These are phyloP conservation scores for Trissolcus brochymenae DNA, from an alignment of 2,888 invertebrate species.

Conservation along the genomic window DNA sequence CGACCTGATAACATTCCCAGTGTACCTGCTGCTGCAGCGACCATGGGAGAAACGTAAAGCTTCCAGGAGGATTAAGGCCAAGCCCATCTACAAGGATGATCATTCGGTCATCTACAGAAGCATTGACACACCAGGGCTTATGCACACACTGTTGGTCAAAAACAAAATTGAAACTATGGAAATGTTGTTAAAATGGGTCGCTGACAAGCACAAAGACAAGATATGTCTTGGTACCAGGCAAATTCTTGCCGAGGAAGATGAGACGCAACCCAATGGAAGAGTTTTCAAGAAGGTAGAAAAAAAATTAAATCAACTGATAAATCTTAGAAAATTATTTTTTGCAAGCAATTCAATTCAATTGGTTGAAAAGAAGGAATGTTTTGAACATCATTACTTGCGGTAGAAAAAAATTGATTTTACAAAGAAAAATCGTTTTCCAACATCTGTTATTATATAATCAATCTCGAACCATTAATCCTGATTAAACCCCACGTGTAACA, in stretches of 20 bases:
- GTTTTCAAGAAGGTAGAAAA: constrained; percentile 92
- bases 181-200: constrained; percentile 88
- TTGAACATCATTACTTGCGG: too few relatives aligned
- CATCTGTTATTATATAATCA: too few relatives aligned
- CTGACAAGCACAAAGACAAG: constrained; percentile 84
- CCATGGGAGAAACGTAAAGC: constrained; percentile 90
- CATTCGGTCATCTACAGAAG: constrained; percentile 85
- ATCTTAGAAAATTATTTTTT: not conserved
- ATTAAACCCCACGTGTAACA: too few relatives aligned
- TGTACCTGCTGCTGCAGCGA: constrained; percentile 90
- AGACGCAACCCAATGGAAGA: constrained; percentile 94
- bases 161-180: constrained; percentile 89
- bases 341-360: too few relatives aligned
- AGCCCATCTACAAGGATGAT: constrained; percentile 81
- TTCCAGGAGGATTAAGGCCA: constrained; percentile 88
- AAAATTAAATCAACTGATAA: too few relatives aligned
- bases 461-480: too few relatives aligned
- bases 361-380: too few relatives aligned
- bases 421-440: not conserved
- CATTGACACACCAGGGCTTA: constrained; percentile 82
- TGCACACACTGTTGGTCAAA: constrained; percentile 85
- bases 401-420: not conserved
- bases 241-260: constrained; percentile 94
- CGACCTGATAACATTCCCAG: constrained; percentile 93
- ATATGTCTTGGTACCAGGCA: constrained; percentile 93